A percentile compares a stretch with the other conserved stretches of the same genome.
Evolutionary conservation across 2,113 vertebrate genomes (phyloP).

Genomic region (Trachemys scripta): DNA sequence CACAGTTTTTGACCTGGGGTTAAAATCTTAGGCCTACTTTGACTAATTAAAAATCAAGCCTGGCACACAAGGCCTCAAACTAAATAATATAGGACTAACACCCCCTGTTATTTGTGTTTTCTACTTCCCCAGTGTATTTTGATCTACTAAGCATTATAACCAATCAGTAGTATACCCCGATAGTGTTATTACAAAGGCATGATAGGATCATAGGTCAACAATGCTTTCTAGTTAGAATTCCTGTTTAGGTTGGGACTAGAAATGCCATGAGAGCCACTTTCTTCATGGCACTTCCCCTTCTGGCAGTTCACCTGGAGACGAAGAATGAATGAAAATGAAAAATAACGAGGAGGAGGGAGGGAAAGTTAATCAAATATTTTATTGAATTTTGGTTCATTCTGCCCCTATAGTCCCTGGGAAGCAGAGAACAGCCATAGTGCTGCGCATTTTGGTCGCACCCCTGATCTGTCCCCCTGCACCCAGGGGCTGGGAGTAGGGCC

Average conservation of each 20-base stretch:
- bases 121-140: neutral
- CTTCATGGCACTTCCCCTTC: neutral
- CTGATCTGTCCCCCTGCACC: neutral
- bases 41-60: neutral
- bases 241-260: neutral
- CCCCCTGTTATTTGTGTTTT: neutral
- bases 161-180: neutral
- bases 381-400: neutral
- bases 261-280: neutral
- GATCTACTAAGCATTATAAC: neutral
- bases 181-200: neutral
- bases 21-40: neutral
- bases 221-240: neutral
- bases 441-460: too few species aligned
- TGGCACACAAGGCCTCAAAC: neutral
- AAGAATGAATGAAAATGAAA: neutral
- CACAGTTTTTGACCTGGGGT: neutral
- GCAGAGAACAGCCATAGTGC: neutral
- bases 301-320: neutral
- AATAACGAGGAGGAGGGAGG: neutral
- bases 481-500: too few species aligned
- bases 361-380: neutral
- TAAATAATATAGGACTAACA: neutral
- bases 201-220: neutral
- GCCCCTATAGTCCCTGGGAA: neutral